phyloP scores from a whole-genome alignment of 2,888 invertebrate genomes.

The Torymus auratus region DNA sequence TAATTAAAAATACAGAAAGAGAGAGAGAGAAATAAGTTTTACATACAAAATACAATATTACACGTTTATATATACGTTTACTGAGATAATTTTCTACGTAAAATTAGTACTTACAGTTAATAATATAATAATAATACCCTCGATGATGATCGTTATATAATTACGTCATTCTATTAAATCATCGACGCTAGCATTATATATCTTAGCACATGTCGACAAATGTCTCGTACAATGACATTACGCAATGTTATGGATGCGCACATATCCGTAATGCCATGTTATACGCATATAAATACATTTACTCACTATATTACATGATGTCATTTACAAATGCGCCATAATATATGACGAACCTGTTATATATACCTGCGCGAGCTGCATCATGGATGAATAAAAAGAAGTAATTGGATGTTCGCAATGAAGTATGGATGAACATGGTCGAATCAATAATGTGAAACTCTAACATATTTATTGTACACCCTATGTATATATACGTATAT shows the following conservation, averaged over 20 bases:
- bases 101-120: background rate
- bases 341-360: background rate
- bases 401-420: slow-evolving; percentile 1
- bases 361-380: too few relatives aligned
- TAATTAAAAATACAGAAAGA: too few relatives aligned
- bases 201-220: background rate
- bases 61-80: too few relatives aligned
- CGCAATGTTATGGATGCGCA: background rate
- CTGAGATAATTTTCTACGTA: too few relatives aligned
- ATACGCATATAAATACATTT: background rate
- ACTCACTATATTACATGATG: slow-evolving; percentile 1
- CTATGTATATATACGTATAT: too few relatives aligned
- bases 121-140: background rate
- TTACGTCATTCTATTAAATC: background rate
- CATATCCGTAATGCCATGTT: background rate
- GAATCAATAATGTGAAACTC: background rate
- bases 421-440: background rate
- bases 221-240: background rate
- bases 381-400: slow-evolving; percentile 1
- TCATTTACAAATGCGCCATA: slow-evolving; percentile 4
- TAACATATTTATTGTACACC: background rate
- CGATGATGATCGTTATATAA: background rate
- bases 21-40: too few relatives aligned
- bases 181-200: background rate
- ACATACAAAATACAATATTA: too few relatives aligned